Percentiles rank a stretch among this genome's conserved stretches.
phyloP scores from a whole-genome alignment of 2,797 vertebrate species.

The Chelmon rostratus region DNA sequence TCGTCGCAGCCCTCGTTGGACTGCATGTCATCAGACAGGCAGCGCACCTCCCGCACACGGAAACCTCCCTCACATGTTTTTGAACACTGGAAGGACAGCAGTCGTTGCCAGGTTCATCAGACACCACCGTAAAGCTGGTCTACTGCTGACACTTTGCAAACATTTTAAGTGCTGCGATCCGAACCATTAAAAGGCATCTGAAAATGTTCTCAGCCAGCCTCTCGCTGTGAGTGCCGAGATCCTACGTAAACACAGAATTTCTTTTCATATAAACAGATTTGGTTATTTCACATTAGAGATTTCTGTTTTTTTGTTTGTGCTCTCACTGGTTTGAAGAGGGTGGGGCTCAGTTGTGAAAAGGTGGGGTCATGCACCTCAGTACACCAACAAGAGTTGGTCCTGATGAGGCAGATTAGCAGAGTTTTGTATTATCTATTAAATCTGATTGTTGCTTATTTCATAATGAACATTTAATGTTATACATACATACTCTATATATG shows the following conservation, averaged over 20 bases:
- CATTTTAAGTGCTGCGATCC: neutral
- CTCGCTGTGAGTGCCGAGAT: neutral
- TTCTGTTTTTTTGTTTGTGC: neutral
- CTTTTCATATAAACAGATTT: neutral
- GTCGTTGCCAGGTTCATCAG: neutral
- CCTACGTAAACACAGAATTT: neutral
- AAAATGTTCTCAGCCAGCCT: neutral
- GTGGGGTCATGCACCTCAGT: neutral
- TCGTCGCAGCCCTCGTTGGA: slow-evolving; percentile 88
- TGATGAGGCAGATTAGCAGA: neutral
- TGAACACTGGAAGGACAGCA: slow-evolving; percentile 88
- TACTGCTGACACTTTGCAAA: slow-evolving; percentile 14
- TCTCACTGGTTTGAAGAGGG: neutral
- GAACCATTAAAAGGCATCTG: neutral
- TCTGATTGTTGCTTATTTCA: too few species aligned
- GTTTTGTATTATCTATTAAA: neutral
- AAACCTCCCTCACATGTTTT: slow-evolving; percentile 95
- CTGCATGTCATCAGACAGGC: slow-evolving; percentile 91
- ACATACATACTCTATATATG: too few species aligned
- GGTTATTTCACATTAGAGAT: neutral
- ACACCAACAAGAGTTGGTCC: neutral
- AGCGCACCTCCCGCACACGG: slow-evolving; percentile 93
- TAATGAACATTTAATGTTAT: too few species aligned
- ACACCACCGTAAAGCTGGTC: neutral
- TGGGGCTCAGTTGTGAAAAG: neutral